Conservation (phyloP, 2,797 vertebrate genomes). For the Alectoris magna region DNA sequence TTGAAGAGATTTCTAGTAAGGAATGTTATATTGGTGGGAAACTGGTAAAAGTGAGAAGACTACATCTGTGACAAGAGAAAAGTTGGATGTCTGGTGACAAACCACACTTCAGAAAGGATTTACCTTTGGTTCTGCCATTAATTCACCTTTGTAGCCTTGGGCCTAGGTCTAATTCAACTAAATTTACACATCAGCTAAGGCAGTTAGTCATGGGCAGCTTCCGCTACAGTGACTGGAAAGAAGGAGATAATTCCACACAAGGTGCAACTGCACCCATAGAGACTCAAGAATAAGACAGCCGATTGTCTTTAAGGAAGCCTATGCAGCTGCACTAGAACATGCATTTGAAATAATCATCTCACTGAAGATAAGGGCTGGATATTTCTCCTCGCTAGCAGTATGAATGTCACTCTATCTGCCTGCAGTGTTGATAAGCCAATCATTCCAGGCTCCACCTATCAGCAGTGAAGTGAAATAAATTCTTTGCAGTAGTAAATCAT, state of each 20-base stretch:
- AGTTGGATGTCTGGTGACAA: neutral
- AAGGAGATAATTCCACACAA: neutral
- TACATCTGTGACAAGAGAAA: fast-evolving
- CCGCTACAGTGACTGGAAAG: fast-evolving
- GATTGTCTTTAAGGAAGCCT: neutral
- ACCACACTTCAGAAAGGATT: neutral
- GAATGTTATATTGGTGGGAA: fast-evolving
- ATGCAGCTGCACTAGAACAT: neutral
- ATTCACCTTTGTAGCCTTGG: neutral
- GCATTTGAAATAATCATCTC: neutral
- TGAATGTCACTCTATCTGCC: neutral
- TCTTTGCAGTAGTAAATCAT: neutral
- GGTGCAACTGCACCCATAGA: neutral
- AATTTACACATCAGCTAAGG: neutral
- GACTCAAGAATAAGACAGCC: neutral
- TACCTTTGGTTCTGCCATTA: neutral
- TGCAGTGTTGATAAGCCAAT: neutral
- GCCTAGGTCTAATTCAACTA: neutral
- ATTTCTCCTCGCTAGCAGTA: neutral
- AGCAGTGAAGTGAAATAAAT: fast-evolving
- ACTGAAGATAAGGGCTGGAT: neutral
- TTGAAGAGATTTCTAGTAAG: neutral
- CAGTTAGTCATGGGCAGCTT: neutral
- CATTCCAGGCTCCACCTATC: fast-evolving
- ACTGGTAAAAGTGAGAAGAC: fast-evolving